Base-by-base conservation (phyloP, 2,113 vertebrate species). In the Catharus minimus region DNA sequence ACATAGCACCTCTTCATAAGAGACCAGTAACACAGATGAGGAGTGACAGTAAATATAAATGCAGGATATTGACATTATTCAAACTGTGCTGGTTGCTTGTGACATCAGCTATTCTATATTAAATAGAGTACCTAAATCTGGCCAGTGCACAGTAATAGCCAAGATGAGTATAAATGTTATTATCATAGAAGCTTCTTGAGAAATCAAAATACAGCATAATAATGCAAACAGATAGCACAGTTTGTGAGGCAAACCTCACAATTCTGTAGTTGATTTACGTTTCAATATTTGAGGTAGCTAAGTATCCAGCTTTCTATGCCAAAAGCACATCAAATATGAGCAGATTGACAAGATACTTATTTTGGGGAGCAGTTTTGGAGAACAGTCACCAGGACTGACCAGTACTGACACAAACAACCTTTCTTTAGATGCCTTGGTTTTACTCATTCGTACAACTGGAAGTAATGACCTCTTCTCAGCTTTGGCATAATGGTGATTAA, bases 361-460 rank as follows among this genome's bases (percentile, higher is more conserved):
- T 89, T 21, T 73, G 38, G 30, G 30, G 32, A 81, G 65, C 49
- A 60, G 33, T 64, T 93, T 83, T 91, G 52, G 39, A 74, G 86
- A 84, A 77, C 64, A 77, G 46, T 79, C 86, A 93, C 21, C 82
- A 32, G 39, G 50, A 82, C 65, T 76, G 85, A 62, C 26, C 81
- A 14, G 32, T 44, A 83, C 74, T 60, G 78, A 76, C 16, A 49
- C 50, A 82, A 93, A 36, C 21, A 82, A 62, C 15, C 23, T 66
- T 62, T 49, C 24, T 87, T 92, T 69, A 47, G 65, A 93, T 57
- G 80, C 61, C 50, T 75, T 10, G 7, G 52, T 81, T 96, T 91
- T 81, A 93, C 50, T 91, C 41, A 64, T 58, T 60, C 71, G 76
- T 88, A 93, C 72, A 72, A 94, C 81, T 93, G 93, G 88, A 91